Evolutionary conservation across 2,113 vertebrate genomes (phyloP), one percentile per base, ranked within the genome.

Genomic region (Pedetes capensis): DNA sequence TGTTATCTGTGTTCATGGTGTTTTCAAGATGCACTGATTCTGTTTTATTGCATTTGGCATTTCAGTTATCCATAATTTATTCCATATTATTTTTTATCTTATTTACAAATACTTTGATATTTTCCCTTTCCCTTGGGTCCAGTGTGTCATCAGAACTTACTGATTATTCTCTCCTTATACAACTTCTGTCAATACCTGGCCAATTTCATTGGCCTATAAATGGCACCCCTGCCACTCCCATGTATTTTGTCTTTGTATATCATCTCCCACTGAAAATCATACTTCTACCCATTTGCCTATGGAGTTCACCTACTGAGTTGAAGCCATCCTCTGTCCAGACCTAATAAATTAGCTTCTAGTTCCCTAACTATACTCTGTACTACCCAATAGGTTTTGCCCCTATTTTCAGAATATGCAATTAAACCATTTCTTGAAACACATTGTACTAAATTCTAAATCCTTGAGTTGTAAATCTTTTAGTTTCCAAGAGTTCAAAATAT

Each of bases 71-170:
- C 32, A 22, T 76, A 84, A 69, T 37, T 89, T 78, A 80, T 71
- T 94, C 23, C 1, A 25, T 47, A 66, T 53, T 69, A 79, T 9
- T 66, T 63, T 82, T 59, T 18, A 76, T 53, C 10, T 95, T 83
- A 87, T 76, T 86, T 91, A 76, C 42, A 89, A 82, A 95, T 10
- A 76, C 14, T 71, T 72, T 91, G n/a, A 14, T 63, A 68, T 72
- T 59, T 91, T 4, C 14, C 18, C 17, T 66, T 89, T 89, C 49
- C 8, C 9, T 47, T 85, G 14, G 4, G 29, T 64, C 29, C 9
- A 72, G 16, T 42, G 6, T 71, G 10, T 55, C 53, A 66, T 66
- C 11, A 91, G 44, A 37, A 89, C 10, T 72, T 61, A 22, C 14
- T 87, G 44, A 29, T 76, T 39, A 68, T 66, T 71, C 29, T 29